A percentile compares a stretch with the other conserved stretches of the same genome.
These are phyloP conservation scores for Hippasteria phrygiana DNA, from an alignment of 53 echinoderm and acorn worm species.

Conservation along the genomic window DNA sequence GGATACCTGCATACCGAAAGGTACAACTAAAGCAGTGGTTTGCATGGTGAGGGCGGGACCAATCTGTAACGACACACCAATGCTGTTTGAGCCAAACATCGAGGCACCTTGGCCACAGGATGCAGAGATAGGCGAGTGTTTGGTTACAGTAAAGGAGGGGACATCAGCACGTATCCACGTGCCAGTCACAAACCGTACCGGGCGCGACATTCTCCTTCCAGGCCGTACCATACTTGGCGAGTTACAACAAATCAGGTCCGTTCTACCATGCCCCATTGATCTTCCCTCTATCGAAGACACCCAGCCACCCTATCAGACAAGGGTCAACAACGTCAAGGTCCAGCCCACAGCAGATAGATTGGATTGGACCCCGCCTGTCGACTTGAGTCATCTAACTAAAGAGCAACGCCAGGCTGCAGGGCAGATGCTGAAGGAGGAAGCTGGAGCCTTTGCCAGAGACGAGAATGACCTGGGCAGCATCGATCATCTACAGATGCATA, in stretches of 20 bases:
- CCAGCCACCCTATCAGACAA: too few species aligned
- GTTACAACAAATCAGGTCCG: conserved; percentile 31
- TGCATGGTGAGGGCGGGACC: conserved; percentile 28
- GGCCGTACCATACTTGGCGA: conserved; percentile 13
- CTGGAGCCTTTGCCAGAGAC: too few species aligned
- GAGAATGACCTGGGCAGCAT: too few species aligned
- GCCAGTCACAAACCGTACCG: conserved; percentile 5
- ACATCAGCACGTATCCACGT: neutral
- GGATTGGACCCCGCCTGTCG: too few species aligned
- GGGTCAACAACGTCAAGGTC: too few species aligned
- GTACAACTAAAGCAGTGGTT: neutral
- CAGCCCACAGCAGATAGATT: too few species aligned
- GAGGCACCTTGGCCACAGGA: conserved; percentile 23
- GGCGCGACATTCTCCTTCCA: neutral
- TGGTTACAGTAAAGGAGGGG: conserved; percentile 20
- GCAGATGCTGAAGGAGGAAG: too few species aligned
- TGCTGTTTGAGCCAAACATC: neutral
- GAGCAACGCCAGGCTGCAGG: too few species aligned
- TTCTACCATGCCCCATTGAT: too few species aligned
- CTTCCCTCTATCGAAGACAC: too few species aligned
- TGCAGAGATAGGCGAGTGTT: conserved; percentile 13
- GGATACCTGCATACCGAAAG: neutral
- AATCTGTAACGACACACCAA: neutral
- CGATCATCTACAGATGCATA: too few species aligned
- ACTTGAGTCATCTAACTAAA: too few species aligned